Conservation (phyloP, 2,797 vertebrate genomes). For the Pteronotus mesoamericanus region DNA sequence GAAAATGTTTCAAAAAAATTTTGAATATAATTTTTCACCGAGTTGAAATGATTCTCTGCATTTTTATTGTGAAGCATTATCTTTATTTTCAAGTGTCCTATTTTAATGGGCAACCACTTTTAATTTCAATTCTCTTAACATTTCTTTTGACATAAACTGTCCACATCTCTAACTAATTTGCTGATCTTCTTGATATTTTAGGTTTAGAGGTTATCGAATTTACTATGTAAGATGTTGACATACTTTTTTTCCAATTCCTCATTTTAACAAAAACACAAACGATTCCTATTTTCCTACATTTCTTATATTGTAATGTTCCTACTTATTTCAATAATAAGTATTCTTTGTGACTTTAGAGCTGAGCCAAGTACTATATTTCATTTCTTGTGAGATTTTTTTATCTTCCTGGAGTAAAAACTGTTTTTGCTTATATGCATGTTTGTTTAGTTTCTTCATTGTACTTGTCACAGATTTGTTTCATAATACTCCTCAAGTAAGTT, state of each 20-base stretch:
- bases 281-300: neutral
- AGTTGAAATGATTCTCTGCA: neutral
- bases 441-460: neutral
- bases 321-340: neutral
- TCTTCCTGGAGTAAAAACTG: neutral
- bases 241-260: neutral
- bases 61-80: neutral
- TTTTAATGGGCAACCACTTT: neutral
- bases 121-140: neutral
- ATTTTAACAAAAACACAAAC: neutral
- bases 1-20: conserved; percentile 3
- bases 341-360: neutral
- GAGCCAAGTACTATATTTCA: neutral
- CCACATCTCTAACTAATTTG: neutral
- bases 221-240: neutral
- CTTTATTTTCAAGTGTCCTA: neutral
- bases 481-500: neutral
- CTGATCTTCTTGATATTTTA: neutral
- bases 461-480: neutral
- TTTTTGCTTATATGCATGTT: neutral
- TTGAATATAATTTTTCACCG: neutral
- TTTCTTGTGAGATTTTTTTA: neutral
- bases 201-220: neutral
- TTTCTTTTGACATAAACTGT: neutral
- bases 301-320: neutral